Percentiles rank a stretch among this genome's conserved stretches.
These are phyloP conservation scores for Meloe dianella DNA, from an alignment of 2,888 invertebrate species.

Conservation along the genomic window DNA sequence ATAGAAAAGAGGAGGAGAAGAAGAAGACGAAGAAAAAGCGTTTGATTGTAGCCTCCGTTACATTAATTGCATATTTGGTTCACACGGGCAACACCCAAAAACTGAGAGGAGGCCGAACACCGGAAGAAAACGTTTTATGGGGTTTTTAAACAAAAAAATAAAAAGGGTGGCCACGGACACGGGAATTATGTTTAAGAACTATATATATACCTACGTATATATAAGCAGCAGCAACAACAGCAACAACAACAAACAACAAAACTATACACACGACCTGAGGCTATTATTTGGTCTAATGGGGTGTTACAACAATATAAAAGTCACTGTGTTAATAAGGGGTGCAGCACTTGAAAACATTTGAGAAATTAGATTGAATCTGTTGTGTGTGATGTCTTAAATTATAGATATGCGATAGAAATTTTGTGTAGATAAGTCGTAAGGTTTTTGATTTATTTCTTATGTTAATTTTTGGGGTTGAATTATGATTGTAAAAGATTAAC, in stretches of 20 bases:
- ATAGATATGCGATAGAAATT: no score
- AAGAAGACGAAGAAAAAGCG: neutral
- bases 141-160: conserved; percentile 52
- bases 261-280: conserved; percentile 28
- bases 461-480: neutral
- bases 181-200: conserved; percentile 22
- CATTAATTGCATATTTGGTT: conserved; percentile 58
- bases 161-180: conserved; percentile 20
- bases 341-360: neutral
- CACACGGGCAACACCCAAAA: conserved; percentile 52
- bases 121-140: conserved; percentile 46
- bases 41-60: conserved; percentile 56
- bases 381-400: no score
- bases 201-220: no score
- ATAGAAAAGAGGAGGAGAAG: neutral
- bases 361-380: no score
- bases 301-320: neutral
- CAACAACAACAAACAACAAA: conserved; percentile 1
- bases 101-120: conserved; percentile 35
- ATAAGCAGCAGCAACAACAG: neutral
- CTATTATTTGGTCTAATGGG: conserved; percentile 20
- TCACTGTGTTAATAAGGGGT: neutral
- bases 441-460: no score
- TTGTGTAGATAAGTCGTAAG: no score
- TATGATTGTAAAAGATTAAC: no score